Evolutionary conservation across 2,888 invertebrate genomes (phyloP).

Genomic region (Brachycybe producta): DNA sequence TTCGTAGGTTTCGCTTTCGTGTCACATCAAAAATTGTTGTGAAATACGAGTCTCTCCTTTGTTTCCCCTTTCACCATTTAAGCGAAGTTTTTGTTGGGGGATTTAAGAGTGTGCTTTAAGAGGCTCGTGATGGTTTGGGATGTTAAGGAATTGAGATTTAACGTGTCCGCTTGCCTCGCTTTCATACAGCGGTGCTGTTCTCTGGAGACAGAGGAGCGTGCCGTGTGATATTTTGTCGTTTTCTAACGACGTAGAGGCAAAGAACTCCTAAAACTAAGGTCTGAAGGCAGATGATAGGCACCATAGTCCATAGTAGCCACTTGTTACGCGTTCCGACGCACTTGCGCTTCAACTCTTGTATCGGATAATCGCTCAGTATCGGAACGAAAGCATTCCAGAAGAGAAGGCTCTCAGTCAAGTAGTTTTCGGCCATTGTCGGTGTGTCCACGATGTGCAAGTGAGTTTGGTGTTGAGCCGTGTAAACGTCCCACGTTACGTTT

Average conservation of each 20-base stretch:
- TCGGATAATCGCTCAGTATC: slow-evolving; percentile 18
- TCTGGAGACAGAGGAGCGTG: slow-evolving; percentile 16
- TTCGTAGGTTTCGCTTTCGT: too few relatives aligned
- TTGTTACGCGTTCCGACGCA: slow-evolving; percentile 8
- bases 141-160: too few relatives aligned
- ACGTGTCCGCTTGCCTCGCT: not conserved
- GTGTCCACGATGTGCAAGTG: slow-evolving; percentile 14
- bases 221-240: slow-evolving; percentile 7
- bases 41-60: too few relatives aligned
- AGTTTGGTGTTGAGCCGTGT: slow-evolving; percentile 15
- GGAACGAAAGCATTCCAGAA: slow-evolving; percentile 19
- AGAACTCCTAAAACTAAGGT: slow-evolving; percentile 10
- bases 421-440: slow-evolving; percentile 17
- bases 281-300: slow-evolving; percentile 10
- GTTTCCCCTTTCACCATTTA: too few relatives aligned
- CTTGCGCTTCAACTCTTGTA: slow-evolving; percentile 5
- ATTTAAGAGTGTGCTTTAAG: too few relatives aligned
- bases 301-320: slow-evolving; percentile 16
- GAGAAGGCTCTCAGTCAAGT: slow-evolving; percentile 14
- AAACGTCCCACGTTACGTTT: slow-evolving; percentile 16
- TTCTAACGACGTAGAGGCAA: slow-evolving; percentile 9
- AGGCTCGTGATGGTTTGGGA: too few relatives aligned
- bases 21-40: too few relatives aligned
- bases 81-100: too few relatives aligned
- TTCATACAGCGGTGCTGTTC: slow-evolving; percentile 18